Evolutionary conservation across 1,140 invertebrate genomes (phyloP).

Genomic region (Drosophila paulistorum): DNA sequence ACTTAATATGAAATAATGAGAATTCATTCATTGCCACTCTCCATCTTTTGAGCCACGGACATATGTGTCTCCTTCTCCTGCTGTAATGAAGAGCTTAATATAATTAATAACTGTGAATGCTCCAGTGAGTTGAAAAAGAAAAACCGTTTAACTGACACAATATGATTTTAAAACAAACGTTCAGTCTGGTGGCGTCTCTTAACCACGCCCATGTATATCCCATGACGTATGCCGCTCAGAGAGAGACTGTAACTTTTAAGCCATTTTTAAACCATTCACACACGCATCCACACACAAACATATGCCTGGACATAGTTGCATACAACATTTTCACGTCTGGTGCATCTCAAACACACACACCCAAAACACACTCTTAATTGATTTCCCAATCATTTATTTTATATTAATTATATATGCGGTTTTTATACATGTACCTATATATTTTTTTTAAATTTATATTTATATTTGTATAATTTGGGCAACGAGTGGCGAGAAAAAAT

Average conservation of each 20-base stretch:
- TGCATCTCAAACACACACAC: slow-evolving; percentile 26
- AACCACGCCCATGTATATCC: background rate
- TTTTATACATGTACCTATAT: slow-evolving; percentile 25
- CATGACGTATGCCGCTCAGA: too few species aligned
- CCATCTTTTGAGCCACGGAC: too few species aligned
- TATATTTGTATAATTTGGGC: slow-evolving; percentile 38
- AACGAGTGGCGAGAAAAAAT: slow-evolving; percentile 50
- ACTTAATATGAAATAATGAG: background rate
- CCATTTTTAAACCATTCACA: slow-evolving; percentile 39
- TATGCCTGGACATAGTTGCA: background rate
- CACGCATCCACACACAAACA: slow-evolving; percentile 38
- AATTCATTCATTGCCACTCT: background rate
- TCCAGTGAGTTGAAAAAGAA: slow-evolving; percentile 32
- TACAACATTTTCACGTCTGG: slow-evolving; percentile 59
- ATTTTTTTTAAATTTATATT: slow-evolving; percentile 45
- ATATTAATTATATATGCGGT: slow-evolving; percentile 77
- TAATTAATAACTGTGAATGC: slow-evolving; percentile 47
- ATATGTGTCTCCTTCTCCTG: background rate
- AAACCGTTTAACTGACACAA: slow-evolving; percentile 43
- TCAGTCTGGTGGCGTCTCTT: background rate
- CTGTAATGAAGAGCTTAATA: slow-evolving; percentile 56
- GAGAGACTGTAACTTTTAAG: background rate
- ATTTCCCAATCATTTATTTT: slow-evolving; percentile 77
- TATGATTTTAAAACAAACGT: slow-evolving; percentile 44
- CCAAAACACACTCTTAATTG: slow-evolving; percentile 43